phyloP scores from a whole-genome alignment of 2,888 invertebrate genomes.

The Eristalis arbustorum region DNA sequence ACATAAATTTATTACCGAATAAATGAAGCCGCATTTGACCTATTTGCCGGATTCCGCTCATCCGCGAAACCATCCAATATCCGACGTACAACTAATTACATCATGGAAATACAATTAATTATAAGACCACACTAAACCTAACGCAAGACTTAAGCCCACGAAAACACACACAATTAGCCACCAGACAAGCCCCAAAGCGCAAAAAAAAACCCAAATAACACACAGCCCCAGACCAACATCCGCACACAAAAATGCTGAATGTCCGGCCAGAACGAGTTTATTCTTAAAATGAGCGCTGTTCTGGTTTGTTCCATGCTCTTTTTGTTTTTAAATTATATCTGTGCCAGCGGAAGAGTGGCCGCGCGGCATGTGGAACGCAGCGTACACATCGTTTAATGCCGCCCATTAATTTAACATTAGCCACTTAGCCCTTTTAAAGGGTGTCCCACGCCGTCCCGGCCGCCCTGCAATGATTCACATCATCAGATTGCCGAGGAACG shows the following conservation, averaged over 20 bases:
- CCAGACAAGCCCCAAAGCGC: neutral
- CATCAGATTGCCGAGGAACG: neutral
- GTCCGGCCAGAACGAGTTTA: neutral
- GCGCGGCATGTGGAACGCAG: neutral
- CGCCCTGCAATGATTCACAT: neutral
- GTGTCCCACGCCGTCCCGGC: neutral
- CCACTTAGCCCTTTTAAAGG: conserved; percentile 26
- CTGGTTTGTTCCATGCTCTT: neutral
- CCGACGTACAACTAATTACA: neutral
- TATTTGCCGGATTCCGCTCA: neutral
- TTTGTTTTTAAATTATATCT: neutral
- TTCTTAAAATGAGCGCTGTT: neutral
- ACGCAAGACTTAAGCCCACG: neutral
- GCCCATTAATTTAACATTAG: conserved; percentile 39
- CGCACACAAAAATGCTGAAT: neutral
- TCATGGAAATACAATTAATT: conserved; percentile 13
- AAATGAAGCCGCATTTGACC: neutral
- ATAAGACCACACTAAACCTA: neutral
- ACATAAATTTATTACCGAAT: neutral
- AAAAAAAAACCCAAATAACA: neutral
- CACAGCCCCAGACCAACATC: neutral
- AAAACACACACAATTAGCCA: conserved; percentile 8
- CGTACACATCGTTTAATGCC: conserved; percentile 11
- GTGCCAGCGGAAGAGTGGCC: neutral
- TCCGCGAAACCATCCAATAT: neutral